Conservation (phyloP, 2,797 vertebrate species). For the Sebastes vulpes region DNA sequence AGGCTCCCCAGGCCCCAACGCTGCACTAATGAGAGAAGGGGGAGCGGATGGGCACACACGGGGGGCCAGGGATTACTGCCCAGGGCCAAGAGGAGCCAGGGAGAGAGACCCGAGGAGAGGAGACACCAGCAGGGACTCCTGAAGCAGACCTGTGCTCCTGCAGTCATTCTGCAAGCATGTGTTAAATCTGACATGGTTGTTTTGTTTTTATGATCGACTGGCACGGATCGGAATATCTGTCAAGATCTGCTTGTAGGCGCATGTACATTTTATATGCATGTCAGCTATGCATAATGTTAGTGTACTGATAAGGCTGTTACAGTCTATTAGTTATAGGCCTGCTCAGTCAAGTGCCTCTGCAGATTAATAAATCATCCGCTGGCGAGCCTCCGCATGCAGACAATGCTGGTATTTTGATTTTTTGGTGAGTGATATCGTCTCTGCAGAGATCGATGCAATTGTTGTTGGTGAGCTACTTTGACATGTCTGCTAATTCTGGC, state of each 20-base stretch:
- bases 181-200: slow-evolving; percentile 41
- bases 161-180: slow-evolving; percentile 30
- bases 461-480: neutral
- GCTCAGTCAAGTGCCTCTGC: neutral
- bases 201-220: slow-evolving; percentile 47
- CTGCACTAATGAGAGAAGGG: slow-evolving; percentile 86
- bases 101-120: slow-evolving; percentile 66
- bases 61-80: slow-evolving; percentile 83
- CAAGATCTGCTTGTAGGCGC: slow-evolving; percentile 10
- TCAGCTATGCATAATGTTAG: slow-evolving; percentile 3
- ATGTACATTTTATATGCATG: slow-evolving; percentile 1
- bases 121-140: slow-evolving; percentile 68
- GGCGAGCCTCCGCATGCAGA: neutral
- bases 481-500: slow-evolving; percentile 8
- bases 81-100: slow-evolving; percentile 75
- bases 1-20: slow-evolving; percentile 79
- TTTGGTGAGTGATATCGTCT: neutral
- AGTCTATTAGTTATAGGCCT: neutral
- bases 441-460: neutral
- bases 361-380: slow-evolving; percentile 26
- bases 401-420: slow-evolving; percentile 2
- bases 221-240: slow-evolving; percentile 15
- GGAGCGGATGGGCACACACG: slow-evolving; percentile 79
- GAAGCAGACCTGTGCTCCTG: slow-evolving; percentile 52
- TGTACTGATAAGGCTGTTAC: slow-evolving; percentile 6